Evolutionary conservation across 2,113 vertebrate genomes (phyloP), one percentile per base, ranked within the genome.

Genomic region (Cavia aperea): DNA sequence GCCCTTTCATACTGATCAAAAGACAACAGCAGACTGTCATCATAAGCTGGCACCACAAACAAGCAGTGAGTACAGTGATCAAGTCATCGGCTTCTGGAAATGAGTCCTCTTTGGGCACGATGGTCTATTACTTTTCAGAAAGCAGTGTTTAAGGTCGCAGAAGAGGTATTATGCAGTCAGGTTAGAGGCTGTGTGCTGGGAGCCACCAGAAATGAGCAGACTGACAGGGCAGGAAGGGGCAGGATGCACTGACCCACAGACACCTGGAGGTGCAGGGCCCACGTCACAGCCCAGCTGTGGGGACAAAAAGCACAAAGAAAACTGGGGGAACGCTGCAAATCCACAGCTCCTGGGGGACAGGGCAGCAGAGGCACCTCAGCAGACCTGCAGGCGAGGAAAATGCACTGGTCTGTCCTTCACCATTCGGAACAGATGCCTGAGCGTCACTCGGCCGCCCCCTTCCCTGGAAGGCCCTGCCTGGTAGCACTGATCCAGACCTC

Each of bases 81-180:
- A 24, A 73, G 82, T 39, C 10, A 87, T 26, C 51, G 73, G 11
- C 8, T 87, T 86, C 63, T 77, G 73, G 81, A 51, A 93, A 90
- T 85, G 94, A 93, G 84, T 66, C 70, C 58, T 65, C 78, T 72
- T 14, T 5, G 4, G 83, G 97, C n/a, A 94, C 84, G 12, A 81
- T 39, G 65, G 1, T 5, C 49, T 15, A 39, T 31, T 92, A 94
- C 95, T 96, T 58, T 81, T 21, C 10, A 68, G 16, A 89, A 46
- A 95, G 66, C 95, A 90, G 21, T 0, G 0, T 97, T 97, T 97
- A 97, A 96, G 97, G 85, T 63, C 19, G 77, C 9, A 65, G 88
- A 43, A 83, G 14, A 79, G 68, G n/a, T 78, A 81, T 31, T 91
- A 95, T 14, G 43, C 66, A 68, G 60, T 51, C 43, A 73, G 93